Evolutionary conservation across 2,113 vertebrate genomes (phyloP).

Genomic region (Toxostoma redivivum): DNA sequence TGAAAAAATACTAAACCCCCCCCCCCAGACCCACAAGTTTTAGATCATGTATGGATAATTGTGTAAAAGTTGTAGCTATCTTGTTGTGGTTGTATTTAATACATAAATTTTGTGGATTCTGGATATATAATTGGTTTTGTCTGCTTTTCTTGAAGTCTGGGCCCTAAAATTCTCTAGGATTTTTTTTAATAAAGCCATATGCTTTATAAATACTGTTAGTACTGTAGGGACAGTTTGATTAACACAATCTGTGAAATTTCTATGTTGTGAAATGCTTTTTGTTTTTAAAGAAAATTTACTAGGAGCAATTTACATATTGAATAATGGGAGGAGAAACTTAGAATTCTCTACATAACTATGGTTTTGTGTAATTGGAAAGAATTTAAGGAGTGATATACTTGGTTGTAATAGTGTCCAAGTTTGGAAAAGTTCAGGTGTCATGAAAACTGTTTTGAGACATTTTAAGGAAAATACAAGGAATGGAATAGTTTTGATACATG

Average conservation of each 20-base stretch:
- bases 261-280: not conserved
- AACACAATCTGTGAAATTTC: not conserved
- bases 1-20: not conserved
- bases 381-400: not conserved
- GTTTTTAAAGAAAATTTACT: not conserved
- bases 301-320: not conserved
- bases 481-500: not conserved
- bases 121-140: not conserved
- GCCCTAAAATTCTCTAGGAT: not conserved
- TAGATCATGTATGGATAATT: not conserved
- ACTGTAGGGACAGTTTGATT: not conserved
- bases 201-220: not conserved
- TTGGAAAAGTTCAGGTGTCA: not conserved
- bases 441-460: not conserved
- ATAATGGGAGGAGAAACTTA: not conserved
- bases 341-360: not conserved
- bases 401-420: not conserved
- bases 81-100: not conserved
- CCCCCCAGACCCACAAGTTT: not conserved
- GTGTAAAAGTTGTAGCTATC: not conserved
- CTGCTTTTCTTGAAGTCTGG: not conserved
- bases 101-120: not conserved
- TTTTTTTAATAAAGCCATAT: not conserved
- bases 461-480: not conserved
- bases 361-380: not conserved